These are phyloP conservation scores for Drymodes brunneopygia DNA, from an alignment of 2,113 vertebrate genomes.

Conservation along the genomic window DNA sequence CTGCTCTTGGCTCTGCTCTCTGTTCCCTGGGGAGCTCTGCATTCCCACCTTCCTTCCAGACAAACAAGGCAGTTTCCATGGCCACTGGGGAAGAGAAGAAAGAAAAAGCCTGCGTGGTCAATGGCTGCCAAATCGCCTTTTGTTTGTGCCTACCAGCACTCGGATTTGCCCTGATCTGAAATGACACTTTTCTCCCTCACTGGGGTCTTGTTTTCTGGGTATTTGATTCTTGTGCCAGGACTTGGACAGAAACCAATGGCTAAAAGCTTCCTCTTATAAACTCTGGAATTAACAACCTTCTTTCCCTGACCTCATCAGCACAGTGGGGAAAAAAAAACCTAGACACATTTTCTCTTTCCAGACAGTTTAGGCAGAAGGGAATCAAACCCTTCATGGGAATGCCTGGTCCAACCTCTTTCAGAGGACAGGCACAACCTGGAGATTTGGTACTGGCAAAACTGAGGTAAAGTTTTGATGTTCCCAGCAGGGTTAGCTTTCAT, in stretches of 20 bases:
- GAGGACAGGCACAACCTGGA: background rate
- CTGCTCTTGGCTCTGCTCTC: fast-evolving
- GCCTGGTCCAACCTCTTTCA: background rate
- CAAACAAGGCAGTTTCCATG: background rate
- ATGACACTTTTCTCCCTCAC: background rate
- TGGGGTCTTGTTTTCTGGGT: constrained; percentile 11
- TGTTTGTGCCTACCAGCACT: background rate
- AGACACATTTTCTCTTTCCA: background rate
- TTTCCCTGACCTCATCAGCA: background rate
- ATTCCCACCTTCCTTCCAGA: background rate
- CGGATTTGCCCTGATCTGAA: constrained; percentile 23
- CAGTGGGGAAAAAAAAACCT: background rate
- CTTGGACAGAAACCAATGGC: background rate
- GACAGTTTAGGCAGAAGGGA: background rate
- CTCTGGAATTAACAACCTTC: background rate
- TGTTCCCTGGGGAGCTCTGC: background rate
- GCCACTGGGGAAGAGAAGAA: background rate
- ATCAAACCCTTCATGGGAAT: background rate
- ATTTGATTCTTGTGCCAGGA: constrained; percentile 16
- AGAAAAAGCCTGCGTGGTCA: background rate
- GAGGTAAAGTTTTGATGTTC: background rate
- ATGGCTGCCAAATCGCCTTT: constrained; percentile 15
- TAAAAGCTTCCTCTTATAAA: constrained; percentile 20
- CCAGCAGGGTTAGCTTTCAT: background rate
- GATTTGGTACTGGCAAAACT: fast-evolving